Conservation (phyloP, 2,113 vertebrate genomes). For the Nothocercus nigrocapillus region DNA sequence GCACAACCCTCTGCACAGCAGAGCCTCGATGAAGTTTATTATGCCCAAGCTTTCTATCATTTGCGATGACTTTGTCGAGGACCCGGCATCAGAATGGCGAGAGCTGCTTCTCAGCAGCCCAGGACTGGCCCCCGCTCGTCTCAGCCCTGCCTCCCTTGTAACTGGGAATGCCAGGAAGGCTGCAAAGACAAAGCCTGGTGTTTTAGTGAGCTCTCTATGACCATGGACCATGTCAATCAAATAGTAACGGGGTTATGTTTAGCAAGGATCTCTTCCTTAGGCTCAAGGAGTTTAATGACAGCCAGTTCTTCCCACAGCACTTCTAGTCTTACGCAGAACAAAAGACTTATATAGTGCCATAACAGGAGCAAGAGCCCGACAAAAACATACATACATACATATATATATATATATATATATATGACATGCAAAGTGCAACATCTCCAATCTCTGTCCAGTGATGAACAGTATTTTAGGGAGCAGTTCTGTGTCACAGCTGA, state of each 20-base stretch:
- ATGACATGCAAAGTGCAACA: not conserved
- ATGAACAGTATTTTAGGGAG: not conserved
- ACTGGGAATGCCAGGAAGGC: accelerated
- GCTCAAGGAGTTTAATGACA: not conserved
- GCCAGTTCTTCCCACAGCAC: not conserved
- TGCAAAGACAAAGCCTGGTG: accelerated
- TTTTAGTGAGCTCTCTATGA: not conserved
- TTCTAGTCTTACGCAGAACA: not conserved
- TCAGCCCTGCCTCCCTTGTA: not conserved
- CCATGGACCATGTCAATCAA: not conserved
- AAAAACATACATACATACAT: not conserved
- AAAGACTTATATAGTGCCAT: not conserved
- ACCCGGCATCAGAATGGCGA: not conserved
- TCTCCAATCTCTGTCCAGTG: not conserved
- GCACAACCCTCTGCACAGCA: not conserved
- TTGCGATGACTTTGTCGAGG: accelerated
- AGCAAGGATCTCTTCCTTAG: not conserved
- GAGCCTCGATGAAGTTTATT: not conserved
- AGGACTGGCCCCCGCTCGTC: not conserved
- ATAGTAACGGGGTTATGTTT: not conserved
- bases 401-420: not conserved
- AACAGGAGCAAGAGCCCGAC: not conserved
- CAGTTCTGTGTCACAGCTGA: not conserved
- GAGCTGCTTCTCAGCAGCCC: not conserved
- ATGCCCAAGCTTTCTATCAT: not conserved